phyloP scores from a whole-genome alignment of 2,797 vertebrate species.

The Myiotriccus ornatus region DNA sequence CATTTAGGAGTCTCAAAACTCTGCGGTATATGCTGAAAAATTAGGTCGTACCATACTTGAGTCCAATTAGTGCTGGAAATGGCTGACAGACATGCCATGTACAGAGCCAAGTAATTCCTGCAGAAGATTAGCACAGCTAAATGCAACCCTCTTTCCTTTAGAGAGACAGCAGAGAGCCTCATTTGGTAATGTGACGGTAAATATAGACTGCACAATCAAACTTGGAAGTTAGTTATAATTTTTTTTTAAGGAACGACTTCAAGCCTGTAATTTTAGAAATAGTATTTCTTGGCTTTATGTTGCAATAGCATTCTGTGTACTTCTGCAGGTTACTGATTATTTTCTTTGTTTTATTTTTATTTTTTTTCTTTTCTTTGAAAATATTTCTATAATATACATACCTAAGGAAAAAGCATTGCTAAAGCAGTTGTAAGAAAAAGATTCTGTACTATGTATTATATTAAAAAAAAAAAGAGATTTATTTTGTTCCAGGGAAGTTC shows the following conservation, averaged over 20 bases:
- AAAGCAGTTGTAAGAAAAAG: neutral
- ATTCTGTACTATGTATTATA: neutral
- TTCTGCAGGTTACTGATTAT: neutral
- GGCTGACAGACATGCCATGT: neutral
- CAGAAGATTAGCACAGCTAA: neutral
- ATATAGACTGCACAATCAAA: neutral
- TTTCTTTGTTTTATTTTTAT: neutral
- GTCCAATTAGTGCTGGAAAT: conserved; percentile 33
- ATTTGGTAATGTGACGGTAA: neutral
- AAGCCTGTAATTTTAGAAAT: neutral
- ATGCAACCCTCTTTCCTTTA: neutral
- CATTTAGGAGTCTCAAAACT: conserved; percentile 5
- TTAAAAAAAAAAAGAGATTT: neutral
- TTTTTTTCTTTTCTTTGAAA: neutral
- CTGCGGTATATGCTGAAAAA: neutral
- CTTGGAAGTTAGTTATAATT: neutral
- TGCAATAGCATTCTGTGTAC: neutral
- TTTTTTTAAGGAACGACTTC: neutral
- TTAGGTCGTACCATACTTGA: neutral
- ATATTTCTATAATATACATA: neutral
- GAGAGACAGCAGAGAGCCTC: neutral
- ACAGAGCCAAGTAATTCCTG: conserved; percentile 1
- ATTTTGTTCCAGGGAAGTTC: neutral
- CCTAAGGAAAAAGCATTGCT: neutral
- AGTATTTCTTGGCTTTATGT: neutral